These are phyloP conservation scores for Tipula vernalis DNA, from an alignment of 2,888 invertebrate species.

Conservation along the genomic window DNA sequence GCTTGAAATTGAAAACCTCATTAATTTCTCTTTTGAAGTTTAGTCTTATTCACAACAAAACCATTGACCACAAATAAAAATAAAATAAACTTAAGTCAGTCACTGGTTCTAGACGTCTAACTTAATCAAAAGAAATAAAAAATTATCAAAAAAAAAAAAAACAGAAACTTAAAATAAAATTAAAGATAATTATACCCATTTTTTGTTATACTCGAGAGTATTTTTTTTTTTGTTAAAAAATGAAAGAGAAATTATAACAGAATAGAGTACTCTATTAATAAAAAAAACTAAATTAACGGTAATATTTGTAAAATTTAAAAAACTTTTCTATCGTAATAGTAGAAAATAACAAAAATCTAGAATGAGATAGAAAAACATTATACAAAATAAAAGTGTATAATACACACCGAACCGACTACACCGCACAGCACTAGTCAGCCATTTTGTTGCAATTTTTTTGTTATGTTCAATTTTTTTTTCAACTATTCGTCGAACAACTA, in stretches of 20 bases:
- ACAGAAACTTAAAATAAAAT: neutral
- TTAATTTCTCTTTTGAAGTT: too few relatives aligned
- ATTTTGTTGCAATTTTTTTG: neutral
- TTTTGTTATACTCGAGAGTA: neutral
- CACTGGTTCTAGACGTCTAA: neutral
- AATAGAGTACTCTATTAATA: neutral
- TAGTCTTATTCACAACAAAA: too few relatives aligned
- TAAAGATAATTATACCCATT: neutral
- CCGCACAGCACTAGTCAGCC: neutral
- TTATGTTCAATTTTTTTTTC: neutral
- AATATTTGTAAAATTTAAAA: neutral
- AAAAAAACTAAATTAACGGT: neutral
- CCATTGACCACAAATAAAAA: too few relatives aligned
- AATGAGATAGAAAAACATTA: neutral
- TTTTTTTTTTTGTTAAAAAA: neutral
- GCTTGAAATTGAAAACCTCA: too few relatives aligned
- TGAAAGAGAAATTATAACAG: neutral
- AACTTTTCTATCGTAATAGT: neutral
- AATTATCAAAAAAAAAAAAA: neutral
- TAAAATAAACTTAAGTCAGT: neutral
- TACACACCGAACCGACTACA: neutral
- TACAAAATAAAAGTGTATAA: neutral
- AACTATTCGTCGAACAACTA: neutral
- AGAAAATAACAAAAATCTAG: neutral
- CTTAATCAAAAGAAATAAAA: neutral